These are phyloP conservation scores for Hirtodrosophila confusa DNA, from an alignment of 2,888 invertebrate genomes.

Conservation along the genomic window DNA sequence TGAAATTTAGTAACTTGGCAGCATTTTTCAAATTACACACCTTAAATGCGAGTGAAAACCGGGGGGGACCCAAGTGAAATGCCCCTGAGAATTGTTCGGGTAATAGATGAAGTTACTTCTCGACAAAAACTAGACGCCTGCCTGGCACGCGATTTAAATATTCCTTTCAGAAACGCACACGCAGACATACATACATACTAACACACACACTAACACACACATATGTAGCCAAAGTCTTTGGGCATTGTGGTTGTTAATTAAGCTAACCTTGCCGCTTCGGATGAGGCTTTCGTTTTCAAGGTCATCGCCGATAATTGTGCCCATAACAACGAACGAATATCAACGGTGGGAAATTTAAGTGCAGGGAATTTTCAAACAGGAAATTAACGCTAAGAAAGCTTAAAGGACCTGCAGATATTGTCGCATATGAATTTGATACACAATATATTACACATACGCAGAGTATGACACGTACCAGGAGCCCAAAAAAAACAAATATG, in stretches of 20 bases:
- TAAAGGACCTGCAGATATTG: neutral
- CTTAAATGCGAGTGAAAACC: no score
- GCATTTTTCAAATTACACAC: conserved; percentile 4
- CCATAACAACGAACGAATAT: conserved; percentile 35
- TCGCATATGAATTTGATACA: neutral
- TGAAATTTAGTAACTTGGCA: conserved; percentile 20
- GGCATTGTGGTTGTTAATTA: conserved; percentile 69
- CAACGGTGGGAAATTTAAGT: conserved; percentile 4
- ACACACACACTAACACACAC: conserved; percentile 6
- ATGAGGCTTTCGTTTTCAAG: conserved; percentile 59
- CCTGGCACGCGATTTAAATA: conserved; percentile 63
- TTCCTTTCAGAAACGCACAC: conserved; percentile 10
- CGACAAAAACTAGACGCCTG: conserved; percentile 35
- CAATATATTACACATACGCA: conserved; percentile 37
- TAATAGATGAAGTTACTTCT: conserved; percentile 20
- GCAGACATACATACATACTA: neutral
- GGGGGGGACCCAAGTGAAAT: conserved; percentile 3
- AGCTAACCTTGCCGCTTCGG: conserved; percentile 61
- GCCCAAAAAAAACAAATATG: neutral
- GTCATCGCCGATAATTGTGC: conserved; percentile 67
- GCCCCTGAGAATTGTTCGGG: conserved; percentile 15
- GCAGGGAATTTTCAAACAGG: neutral
- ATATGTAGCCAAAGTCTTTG: conserved; percentile 28
- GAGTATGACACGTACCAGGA: neutral
- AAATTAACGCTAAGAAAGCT: neutral